phyloP scores from a whole-genome alignment of 2,888 invertebrate species.

The Tetranychus piercei region DNA sequence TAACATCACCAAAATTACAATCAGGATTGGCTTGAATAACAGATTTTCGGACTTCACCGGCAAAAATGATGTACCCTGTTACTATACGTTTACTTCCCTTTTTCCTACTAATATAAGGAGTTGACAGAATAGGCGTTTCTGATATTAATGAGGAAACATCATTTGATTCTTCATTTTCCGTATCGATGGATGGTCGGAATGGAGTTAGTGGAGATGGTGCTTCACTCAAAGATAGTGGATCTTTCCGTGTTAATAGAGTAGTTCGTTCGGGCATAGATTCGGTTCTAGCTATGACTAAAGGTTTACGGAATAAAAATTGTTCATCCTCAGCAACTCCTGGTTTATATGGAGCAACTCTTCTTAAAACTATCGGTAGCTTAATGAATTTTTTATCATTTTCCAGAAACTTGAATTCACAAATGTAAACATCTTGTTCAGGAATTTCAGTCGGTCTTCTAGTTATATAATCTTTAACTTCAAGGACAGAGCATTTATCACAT shows the following conservation, averaged over 20 bases:
- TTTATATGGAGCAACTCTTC: conserved; percentile 53
- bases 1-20: conserved; percentile 70
- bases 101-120: conserved; percentile 21
- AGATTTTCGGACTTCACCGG: conserved; percentile 79
- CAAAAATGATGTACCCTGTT: conserved; percentile 93
- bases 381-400: conserved; percentile 55
- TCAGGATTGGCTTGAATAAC: conserved; percentile 86
- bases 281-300: conserved; percentile 29
- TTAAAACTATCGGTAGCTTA: conserved; percentile 40
- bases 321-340: conserved; percentile 75
- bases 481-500: conserved; percentile 71
- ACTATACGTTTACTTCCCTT: conserved; percentile 53
- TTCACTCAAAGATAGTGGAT: background rate
- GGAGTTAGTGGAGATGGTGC: conserved; percentile 35
- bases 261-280: background rate
- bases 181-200: conserved; percentile 29
- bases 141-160: conserved; percentile 48
- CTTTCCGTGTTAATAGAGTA: background rate
- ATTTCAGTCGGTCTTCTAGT: conserved; percentile 82
- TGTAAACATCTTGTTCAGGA: conserved; percentile 69
- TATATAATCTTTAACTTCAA: conserved; percentile 73
- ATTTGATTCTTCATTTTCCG: conserved; percentile 51
- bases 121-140: conserved; percentile 18
- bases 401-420: conserved; percentile 79
- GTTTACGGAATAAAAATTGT: conserved; percentile 54